Evolutionary conservation across 2,113 vertebrate genomes (phyloP).

Genomic region (Nesogale talazaci): DNA sequence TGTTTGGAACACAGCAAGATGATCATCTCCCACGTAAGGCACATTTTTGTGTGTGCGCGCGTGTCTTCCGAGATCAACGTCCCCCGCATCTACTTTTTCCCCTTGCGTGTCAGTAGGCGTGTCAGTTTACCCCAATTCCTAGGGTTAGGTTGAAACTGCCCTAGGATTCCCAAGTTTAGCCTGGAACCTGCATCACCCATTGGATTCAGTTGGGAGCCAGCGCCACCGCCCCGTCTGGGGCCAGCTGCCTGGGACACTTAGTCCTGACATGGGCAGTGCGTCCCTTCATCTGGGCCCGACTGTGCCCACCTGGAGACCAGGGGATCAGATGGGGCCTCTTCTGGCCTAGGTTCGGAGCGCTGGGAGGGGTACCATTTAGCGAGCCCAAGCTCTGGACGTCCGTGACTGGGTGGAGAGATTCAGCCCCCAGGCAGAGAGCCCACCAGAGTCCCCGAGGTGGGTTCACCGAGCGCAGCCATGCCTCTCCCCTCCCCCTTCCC

Average conservation of each 20-base stretch:
- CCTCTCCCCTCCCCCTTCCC: constrained; percentile 88
- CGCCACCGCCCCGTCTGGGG: neutral
- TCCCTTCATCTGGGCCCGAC: neutral
- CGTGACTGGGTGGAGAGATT: neutral
- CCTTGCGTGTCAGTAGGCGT: neutral
- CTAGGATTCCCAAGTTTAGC: neutral
- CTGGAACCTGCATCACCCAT: neutral
- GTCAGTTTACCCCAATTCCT: neutral
- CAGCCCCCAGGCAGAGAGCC: neutral
- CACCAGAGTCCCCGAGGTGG: constrained; percentile 73
- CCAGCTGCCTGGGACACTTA: neutral
- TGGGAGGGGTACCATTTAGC: neutral
- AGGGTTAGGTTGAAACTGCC: constrained; percentile 14
- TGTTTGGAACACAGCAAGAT: neutral
- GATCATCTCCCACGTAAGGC: neutral
- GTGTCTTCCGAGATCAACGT: constrained; percentile 47
- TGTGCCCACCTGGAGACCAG: neutral
- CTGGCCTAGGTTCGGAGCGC: neutral
- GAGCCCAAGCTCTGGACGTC: neutral
- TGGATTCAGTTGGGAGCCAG: neutral
- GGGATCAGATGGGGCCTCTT: neutral
- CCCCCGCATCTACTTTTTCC: constrained; percentile 68
- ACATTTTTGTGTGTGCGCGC: neutral
- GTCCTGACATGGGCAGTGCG: neutral
- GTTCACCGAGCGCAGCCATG: constrained; percentile 85